Percentiles rank a stretch among this genome's conserved stretches.
Evolutionary conservation across 2,888 invertebrate species (phyloP).

Genomic region (Mythimna albipuncta): DNA sequence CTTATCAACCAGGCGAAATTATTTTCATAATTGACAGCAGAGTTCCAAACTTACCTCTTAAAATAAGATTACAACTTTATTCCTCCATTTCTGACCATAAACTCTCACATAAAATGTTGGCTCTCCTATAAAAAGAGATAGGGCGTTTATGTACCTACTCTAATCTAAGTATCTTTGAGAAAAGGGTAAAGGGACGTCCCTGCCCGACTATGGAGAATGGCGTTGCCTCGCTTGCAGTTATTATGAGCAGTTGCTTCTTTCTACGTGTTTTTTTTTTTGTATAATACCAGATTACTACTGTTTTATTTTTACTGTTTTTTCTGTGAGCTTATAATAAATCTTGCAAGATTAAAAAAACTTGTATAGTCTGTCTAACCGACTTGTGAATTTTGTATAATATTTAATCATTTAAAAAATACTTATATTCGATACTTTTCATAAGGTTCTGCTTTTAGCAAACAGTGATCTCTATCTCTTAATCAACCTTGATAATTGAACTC

Average conservation of each 20-base stretch:
- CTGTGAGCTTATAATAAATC: too few relatives aligned
- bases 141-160: constrained; percentile 1
- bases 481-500: too few relatives aligned
- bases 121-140: background rate
- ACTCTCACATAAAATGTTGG: background rate
- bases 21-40: background rate
- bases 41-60: constrained; percentile 6
- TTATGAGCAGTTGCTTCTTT: too few relatives aligned
- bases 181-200: background rate
- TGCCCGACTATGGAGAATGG: background rate
- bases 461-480: too few relatives aligned
- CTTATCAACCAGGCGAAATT: background rate
- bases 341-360: too few relatives aligned
- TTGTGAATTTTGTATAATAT: too few relatives aligned
- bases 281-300: background rate
- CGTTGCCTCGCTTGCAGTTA: background rate
- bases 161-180: background rate
- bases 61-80: constrained; percentile 4
- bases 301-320: background rate
- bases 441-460: too few relatives aligned
- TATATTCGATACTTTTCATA: too few relatives aligned
- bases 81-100: background rate
- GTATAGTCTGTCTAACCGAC: too few relatives aligned
- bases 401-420: too few relatives aligned
- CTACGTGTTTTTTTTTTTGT: too few relatives aligned